Evolutionary conservation across 2,113 vertebrate genomes (phyloP).

Genomic region (Microtus pennsylvanicus): DNA sequence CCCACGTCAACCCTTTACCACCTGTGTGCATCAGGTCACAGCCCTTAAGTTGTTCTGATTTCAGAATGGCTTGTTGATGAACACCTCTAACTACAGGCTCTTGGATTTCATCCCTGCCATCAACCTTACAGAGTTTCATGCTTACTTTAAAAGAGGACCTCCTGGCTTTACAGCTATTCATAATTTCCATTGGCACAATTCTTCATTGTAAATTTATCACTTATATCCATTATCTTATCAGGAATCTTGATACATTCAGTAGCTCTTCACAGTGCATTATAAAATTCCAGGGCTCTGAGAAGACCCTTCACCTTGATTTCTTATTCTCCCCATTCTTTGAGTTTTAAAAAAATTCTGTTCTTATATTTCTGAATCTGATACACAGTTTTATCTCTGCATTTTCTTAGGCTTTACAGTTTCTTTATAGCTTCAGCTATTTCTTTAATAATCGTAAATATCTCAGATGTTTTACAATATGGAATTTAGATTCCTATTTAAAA

Average conservation of each 20-base stretch:
- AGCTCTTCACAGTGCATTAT: neutral
- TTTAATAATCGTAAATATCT: neutral
- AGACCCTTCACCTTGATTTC: neutral
- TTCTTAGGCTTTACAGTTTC: neutral
- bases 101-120: neutral
- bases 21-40: neutral
- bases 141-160: neutral
- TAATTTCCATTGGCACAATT: neutral
- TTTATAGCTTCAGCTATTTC: neutral
- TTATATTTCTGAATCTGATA: neutral
- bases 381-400: neutral
- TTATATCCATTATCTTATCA: neutral
- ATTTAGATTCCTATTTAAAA: neutral
- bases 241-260: neutral
- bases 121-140: neutral
- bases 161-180: neutral
- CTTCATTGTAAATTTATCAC: neutral
- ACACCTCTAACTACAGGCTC: neutral
- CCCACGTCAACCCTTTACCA: neutral
- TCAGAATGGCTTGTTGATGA: neutral
- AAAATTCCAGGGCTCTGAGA: neutral
- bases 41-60: neutral
- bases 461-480: neutral
- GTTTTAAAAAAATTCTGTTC: neutral
- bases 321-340: neutral